Percentiles rank a stretch among this genome's conserved stretches.
phyloP scores from a whole-genome alignment of 2,113 vertebrate species.

The Callospermophilus lateralis region DNA sequence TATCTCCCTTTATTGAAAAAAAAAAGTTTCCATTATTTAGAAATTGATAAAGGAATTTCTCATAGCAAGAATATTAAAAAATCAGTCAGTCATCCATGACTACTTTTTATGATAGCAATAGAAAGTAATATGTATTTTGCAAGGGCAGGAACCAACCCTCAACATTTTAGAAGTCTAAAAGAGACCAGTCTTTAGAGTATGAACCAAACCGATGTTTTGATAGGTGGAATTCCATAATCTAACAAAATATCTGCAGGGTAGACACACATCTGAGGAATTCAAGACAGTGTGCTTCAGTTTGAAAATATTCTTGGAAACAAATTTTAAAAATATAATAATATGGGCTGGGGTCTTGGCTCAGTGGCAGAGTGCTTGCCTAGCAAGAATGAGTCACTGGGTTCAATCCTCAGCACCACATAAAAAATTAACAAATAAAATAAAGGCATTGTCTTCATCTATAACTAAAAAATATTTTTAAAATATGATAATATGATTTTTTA shows the following conservation, averaged over 20 bases:
- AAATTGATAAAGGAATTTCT: slow-evolving; percentile 2
- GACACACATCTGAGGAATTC: not conserved
- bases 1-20: not conserved
- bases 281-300: not conserved
- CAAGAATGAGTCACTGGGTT: no score
- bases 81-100: not conserved
- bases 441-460: no score
- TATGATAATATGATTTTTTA: not conserved
- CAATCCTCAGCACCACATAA: no score
- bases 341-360: no score
- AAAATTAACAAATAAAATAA: no score
- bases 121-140: not conserved
- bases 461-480: not conserved
- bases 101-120: slow-evolving; percentile 32
- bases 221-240: not conserved
- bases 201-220: not conserved
- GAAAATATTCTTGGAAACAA: not conserved
- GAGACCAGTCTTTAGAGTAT: not conserved
- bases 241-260: not conserved
- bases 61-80: not conserved
- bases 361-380: no score
- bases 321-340: not conserved
- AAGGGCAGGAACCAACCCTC: not conserved
- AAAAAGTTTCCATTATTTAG: not conserved
- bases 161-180: not conserved